Base-by-base conservation (phyloP, 2,888 invertebrate species). In the Gastrophysa polygoni region DNA sequence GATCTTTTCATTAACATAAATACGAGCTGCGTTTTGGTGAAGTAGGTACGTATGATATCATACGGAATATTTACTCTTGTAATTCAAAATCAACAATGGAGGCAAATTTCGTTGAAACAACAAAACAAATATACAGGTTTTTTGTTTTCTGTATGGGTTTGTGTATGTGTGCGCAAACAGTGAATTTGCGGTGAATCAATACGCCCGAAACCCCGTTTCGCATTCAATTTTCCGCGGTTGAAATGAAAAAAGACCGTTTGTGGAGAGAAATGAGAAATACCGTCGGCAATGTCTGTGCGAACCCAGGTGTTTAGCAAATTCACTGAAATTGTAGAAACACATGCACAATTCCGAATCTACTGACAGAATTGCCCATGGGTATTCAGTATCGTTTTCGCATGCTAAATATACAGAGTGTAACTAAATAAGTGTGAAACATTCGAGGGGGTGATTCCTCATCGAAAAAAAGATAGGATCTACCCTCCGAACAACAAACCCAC, bases 11-110 rank as follows among this genome's bases (percentile, higher is more conserved):
- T n/a, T 24, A 43, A 43, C 54, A 54, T 54, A 52, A 34, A 52
- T 52, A 52, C 20, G n/a, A 38, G 52, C 52, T 28, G 10, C 24
- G 21, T 29, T n/a, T n/a, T n/a, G n/a, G 20, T 34, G 18, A 32
- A 48, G 44, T 20, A 43, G n/a, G 38, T 44, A 21, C 29, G 29
- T 47, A 18, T 38, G n/a, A n/a, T 54, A 44, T 46, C 49, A 43
- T 49, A 24, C 21, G n/a, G 49, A 43, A 62, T 62, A 62, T 62
- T 62, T 62, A 55, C 58, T 20, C 29, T 54, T n/a, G 48, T 62
- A 62, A 62, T 62, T 62, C 34, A 58, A 58, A 58, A 58, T 57
- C 57, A 62, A 62, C 62, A 62, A 46, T 44, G 58, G 16, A 20
- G 54, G 60, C 43, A 50, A 56, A 60, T 60, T 62, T 54, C 54